These are phyloP conservation scores for Ylistrum balloti DNA, from an alignment of 1,140 invertebrate genomes.

Conservation along the genomic window DNA sequence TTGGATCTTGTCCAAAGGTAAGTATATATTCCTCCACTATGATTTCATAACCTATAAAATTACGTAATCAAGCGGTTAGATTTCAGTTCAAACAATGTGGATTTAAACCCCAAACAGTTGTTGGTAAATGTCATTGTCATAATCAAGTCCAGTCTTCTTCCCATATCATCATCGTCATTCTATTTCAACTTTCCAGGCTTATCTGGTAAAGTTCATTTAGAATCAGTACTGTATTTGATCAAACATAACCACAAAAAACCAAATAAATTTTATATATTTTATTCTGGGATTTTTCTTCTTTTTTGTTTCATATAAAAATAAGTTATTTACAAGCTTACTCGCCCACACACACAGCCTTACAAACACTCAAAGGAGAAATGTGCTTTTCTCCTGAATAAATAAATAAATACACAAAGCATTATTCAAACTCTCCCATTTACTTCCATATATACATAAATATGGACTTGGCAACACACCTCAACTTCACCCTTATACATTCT, in stretches of 20 bases:
- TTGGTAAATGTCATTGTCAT: too few species aligned
- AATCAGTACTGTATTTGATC: too few species aligned
- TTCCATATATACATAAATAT: neutral
- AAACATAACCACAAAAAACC: neutral
- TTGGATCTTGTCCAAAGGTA: too few species aligned
- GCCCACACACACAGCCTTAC: neutral
- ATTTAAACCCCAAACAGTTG: too few species aligned
- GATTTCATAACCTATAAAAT: too few species aligned
- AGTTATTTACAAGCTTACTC: constrained; percentile 54
- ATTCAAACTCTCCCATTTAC: constrained; percentile 31
- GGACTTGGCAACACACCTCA: neutral
- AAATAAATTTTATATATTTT: constrained; percentile 31
- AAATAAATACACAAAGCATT: constrained; percentile 45
- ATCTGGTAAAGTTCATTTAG: too few species aligned
- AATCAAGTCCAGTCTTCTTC: too few species aligned
- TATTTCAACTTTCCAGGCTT: too few species aligned
- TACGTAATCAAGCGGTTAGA: too few species aligned
- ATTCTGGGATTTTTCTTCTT: constrained; percentile 41
- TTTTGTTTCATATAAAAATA: constrained; percentile 58
- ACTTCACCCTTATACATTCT: neutral
- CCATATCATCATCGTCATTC: too few species aligned
- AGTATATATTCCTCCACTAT: too few species aligned
- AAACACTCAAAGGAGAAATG: constrained; percentile 46
- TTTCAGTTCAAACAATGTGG: too few species aligned
- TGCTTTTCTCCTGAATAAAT: constrained; percentile 55